Base-by-base conservation (phyloP, 23 tunicate species). In the Botrylloides violaceus region DNA sequence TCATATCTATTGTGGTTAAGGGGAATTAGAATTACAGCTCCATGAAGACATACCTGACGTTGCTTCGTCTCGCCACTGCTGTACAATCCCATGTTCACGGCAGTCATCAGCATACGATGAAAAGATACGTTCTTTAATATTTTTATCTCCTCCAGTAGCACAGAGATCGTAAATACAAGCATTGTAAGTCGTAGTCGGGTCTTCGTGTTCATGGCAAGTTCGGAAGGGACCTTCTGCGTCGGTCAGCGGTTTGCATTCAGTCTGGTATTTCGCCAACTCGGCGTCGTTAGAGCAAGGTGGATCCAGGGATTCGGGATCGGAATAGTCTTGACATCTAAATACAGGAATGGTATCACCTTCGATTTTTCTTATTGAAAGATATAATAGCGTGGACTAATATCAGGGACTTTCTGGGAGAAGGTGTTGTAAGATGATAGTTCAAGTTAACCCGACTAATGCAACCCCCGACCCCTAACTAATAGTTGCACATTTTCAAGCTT, bases 161-260 rank as follows among this genome's bases (percentile, higher is more conserved):
- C 91, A 84, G 29, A 84, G 48, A 59, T 84, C 91, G 71, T 77
- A 84, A 22, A 84, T 57, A 59, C 91, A 84, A 28, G 50, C 58
- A 3, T 72, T 62, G 73, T 39, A 78, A 25, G 55, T 34, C 26
- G 48, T 48, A 38, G 30, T 29, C 3, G 91, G 91, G 48, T 56
- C 71, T 4, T 70, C 83, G 22, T 32, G 32, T 7, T 60, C 47
- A 32, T 87, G 96, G 49, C 96, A 87, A 2, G 76, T 59, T 12
- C 57, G 66, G 48, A 87, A 87, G 2, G 83, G 79, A 2, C 96
- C 96, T 3, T 66, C 24, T 31, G 86, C 75, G 55, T 81, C 87
- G 31, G 58, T 77, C 30, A 87, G 32, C 23, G 80, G 73, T 5
- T 12, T 28, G 66, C 96, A 87, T 18, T 71, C 66, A 0, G 61